Base-by-base conservation (phyloP, 1,140 invertebrate species). In the Drosophila grimshawi region DNA sequence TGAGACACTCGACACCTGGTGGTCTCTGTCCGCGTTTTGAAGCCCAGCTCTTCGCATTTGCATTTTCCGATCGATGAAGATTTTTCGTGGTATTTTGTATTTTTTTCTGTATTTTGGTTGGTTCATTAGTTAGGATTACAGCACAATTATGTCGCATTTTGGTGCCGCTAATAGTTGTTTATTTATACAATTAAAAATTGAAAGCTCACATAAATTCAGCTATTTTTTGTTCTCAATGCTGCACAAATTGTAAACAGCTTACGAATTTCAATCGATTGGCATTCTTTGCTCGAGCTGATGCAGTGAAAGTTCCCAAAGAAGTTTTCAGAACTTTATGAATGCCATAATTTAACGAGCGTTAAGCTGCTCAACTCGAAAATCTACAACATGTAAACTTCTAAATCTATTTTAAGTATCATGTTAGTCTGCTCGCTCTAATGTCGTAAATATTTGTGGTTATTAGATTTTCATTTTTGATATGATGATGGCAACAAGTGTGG, bases 121-220 rank as follows among this genome's bases (percentile, higher is more conserved):
- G 81, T 85, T 85, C 85, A 89, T 89, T 89, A 89, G 85, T 89
- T 85, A 90, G 85, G 86, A 85, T 89, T 90, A 89, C 81, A 57
- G 75, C 69, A 76, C 85, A 89, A 89, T 89, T 90, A 89, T 89
- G 85, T 90, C 85, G 85, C 78, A 81, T 88, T 88, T 88, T 29
- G 62, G 59, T 71, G 73, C 69, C 74, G 67, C 80, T 89, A 80
- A 89, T 83, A 88, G 86, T 89, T 88, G 85, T 89, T 88, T 88
- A 88, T 88, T 88, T 88, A 89, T 48, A 75, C 74, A 88, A 88
- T 89, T 78, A 56, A 60, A 80, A 86, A 86, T 79, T 81, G 76
- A 86, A 88, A 82, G 83, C 77, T 67, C 78, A 85, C 78, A 81
- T 88, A 88, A 86, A 86, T 88, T 80, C n/a, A n/a, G 10, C 8